These are phyloP conservation scores for Sabellastarte sp. DNA, from an alignment of 2,888 invertebrate species.

Conservation along the genomic window DNA sequence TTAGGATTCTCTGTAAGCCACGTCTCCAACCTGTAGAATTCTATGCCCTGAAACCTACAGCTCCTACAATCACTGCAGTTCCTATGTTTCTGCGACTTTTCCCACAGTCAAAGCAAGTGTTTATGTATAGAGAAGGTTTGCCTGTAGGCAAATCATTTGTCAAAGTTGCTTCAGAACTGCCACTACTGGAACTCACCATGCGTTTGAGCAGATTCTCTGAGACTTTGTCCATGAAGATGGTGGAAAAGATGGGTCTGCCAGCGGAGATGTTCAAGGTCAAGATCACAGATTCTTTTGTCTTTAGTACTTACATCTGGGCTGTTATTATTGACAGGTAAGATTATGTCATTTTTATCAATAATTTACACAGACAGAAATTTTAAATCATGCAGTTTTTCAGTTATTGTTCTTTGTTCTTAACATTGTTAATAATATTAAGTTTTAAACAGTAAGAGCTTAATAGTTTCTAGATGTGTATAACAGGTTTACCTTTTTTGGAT, in stretches of 20 bases:
- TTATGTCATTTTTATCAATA: no score
- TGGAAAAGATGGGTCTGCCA: background rate
- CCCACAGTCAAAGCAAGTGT: background rate
- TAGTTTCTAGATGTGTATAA: no score
- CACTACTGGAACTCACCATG: background rate
- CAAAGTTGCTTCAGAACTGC: background rate
- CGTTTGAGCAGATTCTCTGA: background rate
- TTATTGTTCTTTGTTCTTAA: no score
- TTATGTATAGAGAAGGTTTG: slow-evolving; percentile 8
- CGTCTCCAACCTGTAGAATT: background rate
- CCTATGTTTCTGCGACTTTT: slow-evolving; percentile 7
- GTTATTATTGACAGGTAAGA: slow-evolving; percentile 9
- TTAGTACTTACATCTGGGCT: slow-evolving; percentile 11
- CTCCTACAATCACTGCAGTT: slow-evolving; percentile 9
- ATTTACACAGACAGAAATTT: no score
- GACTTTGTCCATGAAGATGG: background rate
- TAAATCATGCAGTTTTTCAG: no score
- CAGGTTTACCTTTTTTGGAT: no score
- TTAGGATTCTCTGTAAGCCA: background rate
- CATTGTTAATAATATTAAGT: no score
- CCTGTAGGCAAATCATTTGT: background rate
- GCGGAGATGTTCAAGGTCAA: slow-evolving; percentile 1
- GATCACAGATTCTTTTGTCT: background rate
- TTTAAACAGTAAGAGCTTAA: no score
- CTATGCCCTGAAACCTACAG: slow-evolving; percentile 6